Conservation (phyloP, 2,888 invertebrate genomes). For the Pheosia gnoma region DNA sequence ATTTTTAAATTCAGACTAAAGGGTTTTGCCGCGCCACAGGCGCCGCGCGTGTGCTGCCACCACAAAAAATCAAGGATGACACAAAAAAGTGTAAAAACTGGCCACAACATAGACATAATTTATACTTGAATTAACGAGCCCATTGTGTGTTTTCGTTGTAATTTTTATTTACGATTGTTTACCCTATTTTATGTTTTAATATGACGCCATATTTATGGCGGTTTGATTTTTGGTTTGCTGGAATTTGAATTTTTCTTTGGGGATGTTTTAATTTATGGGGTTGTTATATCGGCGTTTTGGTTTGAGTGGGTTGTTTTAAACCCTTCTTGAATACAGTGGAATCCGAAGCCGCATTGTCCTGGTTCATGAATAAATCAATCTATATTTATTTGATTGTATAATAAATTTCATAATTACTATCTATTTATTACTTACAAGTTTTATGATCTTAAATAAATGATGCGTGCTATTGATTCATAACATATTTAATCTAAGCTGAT, state of each 20-base stretch:
- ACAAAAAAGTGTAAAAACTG: conserved; percentile 78
- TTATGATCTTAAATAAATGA: no score
- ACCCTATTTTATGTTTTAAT: conserved; percentile 83
- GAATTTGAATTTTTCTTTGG: conserved; percentile 59
- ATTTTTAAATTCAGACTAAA: conserved; percentile 71
- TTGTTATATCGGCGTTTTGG: conserved; percentile 62
- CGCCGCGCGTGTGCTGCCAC: conserved; percentile 67
- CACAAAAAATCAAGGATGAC: conserved; percentile 64
- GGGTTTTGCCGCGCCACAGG: conserved; percentile 74
- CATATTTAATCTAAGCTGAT: no score
- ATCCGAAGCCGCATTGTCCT: conserved; percentile 19
- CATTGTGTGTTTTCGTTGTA: conserved; percentile 78
- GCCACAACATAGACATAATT: conserved; percentile 79
- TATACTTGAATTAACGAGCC: conserved; percentile 76
- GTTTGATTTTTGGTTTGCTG: conserved; percentile 60
- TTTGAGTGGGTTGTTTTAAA: conserved; percentile 49
- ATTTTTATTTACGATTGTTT: conserved; percentile 84
- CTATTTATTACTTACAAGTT: no score
- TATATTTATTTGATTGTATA: conserved; percentile 22
- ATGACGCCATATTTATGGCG: conserved; percentile 73
- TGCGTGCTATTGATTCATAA: no score
- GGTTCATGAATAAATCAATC: conserved; percentile 24
- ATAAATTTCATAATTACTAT: conserved; percentile 22
- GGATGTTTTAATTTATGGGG: conserved; percentile 69
- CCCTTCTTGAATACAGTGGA: conserved; percentile 29